Conservation (phyloP, 2,888 invertebrate species). For the Piscicola geometra region DNA sequence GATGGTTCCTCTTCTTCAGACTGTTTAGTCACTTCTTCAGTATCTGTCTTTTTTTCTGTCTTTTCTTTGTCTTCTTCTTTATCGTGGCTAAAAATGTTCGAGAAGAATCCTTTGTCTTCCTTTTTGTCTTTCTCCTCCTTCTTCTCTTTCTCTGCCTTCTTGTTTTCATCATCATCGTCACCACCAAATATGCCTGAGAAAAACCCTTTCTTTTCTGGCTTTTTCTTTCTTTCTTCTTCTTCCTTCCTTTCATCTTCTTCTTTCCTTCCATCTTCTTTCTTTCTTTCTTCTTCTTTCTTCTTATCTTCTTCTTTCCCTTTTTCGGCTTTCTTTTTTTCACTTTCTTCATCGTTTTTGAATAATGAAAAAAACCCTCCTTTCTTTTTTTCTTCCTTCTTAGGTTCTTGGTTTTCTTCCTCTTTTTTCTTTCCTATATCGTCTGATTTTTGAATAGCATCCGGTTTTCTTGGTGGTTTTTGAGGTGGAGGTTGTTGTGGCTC, state of each 20-base stretch:
- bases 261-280: background rate
- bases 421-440: background rate
- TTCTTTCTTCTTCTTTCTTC: constrained; percentile 4
- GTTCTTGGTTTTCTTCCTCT: background rate
- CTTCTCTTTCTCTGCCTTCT: background rate
- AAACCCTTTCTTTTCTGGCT: constrained; percentile 14
- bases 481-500: no score
- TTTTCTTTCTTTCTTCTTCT: background rate
- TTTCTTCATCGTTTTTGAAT: constrained; percentile 17
- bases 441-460: no score
- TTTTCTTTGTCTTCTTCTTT: constrained; percentile 8
- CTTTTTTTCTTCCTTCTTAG: constrained; percentile 15
- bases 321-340: background rate
- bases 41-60: background rate
- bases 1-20: background rate
- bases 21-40: background rate
- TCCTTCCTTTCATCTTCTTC: constrained; percentile 4
- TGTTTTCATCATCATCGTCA: constrained; percentile 1
- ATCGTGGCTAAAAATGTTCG: background rate
- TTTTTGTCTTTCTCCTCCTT: background rate
- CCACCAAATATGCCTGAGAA: constrained; percentile 16
- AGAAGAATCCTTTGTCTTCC: constrained; percentile 6
- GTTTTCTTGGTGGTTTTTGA: no score
- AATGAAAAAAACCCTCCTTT: constrained; percentile 21
- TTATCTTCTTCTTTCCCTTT: background rate